Percentiles rank a stretch among this genome's conserved stretches.
These are phyloP conservation scores for Cylindroiulus punctatus DNA, from an alignment of 2,888 invertebrate species.

Conservation along the genomic window DNA sequence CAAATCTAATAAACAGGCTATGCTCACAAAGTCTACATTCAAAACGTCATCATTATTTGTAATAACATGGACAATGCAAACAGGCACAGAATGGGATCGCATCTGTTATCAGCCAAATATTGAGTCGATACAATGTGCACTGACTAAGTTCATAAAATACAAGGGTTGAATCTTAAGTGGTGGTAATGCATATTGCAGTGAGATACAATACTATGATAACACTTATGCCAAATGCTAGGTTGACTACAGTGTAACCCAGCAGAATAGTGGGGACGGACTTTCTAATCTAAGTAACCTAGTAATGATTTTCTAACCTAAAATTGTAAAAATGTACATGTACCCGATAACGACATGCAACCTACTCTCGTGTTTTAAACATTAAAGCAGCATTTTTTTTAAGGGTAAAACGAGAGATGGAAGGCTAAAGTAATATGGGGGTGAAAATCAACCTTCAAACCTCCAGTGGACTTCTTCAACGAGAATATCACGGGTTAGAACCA, in stretches of 20 bases:
- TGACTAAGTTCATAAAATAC: neutral
- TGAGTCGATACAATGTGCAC: neutral
- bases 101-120: constrained; percentile 4
- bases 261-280: no score
- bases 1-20: neutral
- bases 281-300: no score
- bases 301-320: constrained; percentile 25
- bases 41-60: constrained; percentile 23
- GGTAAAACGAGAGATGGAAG: neutral
- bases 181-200: no score
- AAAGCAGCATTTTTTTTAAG: neutral
- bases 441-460: constrained; percentile 10
- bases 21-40: neutral
- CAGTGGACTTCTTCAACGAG: neutral
- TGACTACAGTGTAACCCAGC: no score
- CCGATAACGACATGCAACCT: constrained; percentile 23
- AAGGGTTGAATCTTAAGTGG: no score
- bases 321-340: neutral
- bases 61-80: constrained; percentile 15
- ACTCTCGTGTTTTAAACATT: constrained; percentile 21
- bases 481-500: neutral
- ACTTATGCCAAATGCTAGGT: no score
- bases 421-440: constrained; percentile 27
- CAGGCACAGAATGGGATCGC: neutral
- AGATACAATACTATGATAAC: no score